phyloP scores from a whole-genome alignment of 2,888 invertebrate genomes.

The Folsomia manolachei region DNA sequence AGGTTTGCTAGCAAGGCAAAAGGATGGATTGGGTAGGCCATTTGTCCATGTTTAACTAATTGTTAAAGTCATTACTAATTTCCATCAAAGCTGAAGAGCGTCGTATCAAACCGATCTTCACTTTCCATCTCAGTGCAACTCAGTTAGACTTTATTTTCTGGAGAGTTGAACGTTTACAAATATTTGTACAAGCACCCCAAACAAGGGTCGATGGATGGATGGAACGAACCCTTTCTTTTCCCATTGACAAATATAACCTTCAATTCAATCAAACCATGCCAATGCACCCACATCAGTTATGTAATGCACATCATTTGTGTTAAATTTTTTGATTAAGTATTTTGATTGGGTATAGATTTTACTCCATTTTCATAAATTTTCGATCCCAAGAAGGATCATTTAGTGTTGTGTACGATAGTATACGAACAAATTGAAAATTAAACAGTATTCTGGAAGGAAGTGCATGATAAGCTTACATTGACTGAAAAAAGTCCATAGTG shows the following conservation, averaged over 20 bases:
- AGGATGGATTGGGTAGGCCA: slow-evolving; percentile 43
- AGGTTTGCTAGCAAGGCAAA: slow-evolving; percentile 22
- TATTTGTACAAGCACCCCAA: slow-evolving; percentile 50
- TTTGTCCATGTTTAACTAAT: slow-evolving; percentile 52
- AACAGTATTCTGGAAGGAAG: no score
- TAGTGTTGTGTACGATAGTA: no score
- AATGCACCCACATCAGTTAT: no score
- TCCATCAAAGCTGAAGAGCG: slow-evolving; percentile 50
- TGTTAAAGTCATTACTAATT: slow-evolving; percentile 52
- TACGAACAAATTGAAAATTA: no score
- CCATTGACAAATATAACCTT: slow-evolving; percentile 50
- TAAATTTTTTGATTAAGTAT: no score
- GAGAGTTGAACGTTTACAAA: slow-evolving; percentile 51
- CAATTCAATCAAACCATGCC: slow-evolving; percentile 1
- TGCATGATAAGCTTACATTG: no score
- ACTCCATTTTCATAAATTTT: no score
- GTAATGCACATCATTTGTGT: not conserved
- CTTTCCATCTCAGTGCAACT: slow-evolving; percentile 40
- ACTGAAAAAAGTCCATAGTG: no score
- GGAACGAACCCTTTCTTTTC: slow-evolving; percentile 38
- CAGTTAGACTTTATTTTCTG: slow-evolving; percentile 51
- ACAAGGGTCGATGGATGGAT: slow-evolving; percentile 10
- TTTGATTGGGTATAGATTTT: no score
- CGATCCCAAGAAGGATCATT: no score
- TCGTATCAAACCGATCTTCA: slow-evolving; percentile 29